Evolutionary conservation across 2,797 vertebrate genomes (phyloP), one percentile per base, ranked within the genome.

Genomic region (Chloroceryle amazona): DNA sequence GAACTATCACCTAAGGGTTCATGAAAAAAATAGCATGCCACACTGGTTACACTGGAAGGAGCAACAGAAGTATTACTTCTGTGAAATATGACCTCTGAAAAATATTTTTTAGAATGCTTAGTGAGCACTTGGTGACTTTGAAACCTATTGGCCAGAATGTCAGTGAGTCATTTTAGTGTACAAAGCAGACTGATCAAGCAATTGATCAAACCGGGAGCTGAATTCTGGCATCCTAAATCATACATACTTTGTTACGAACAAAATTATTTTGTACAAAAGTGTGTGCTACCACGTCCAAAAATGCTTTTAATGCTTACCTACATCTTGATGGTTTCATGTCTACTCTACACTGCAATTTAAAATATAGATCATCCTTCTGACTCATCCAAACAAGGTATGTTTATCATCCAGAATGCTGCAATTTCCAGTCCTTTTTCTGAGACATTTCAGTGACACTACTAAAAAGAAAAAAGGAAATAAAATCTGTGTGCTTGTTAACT

Each of bases 391-490:
- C 51, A 83, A 37, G 7, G 22, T 23, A 42, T 25, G 44, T 92
- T 90, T 81, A 63, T 92, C 82, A 89, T 26, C 44, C 37, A 57
- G 57, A 88, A 65, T 18, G 84, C 33, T 72, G 28, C 41, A 57
- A 57, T 44, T 71, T 81, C 35, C 41, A 81, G 61, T 74, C 66
- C 65, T 67, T 96, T 85, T 76, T 80, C 11, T 17, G 15, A 90
- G 89, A 57, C 33, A 35, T 94, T 89, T 81, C 74, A 57, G 42
- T 87, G 90, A 57, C 55, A 72, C 10, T 16, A 3, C 12, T 29
- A 26, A 74, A 75, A 91, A 92, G 67, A 52, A 93, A 61, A 87
- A 67, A 65, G 18, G n/a, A 41, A 91, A 52, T 84, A 89, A 95
- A 76, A 6, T 26, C 44, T 47, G 19, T 51, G 55, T 22, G 26